These are phyloP conservation scores for Hormiphora californensis DNA, from an alignment of 37 sponge, comb jelly and placozoan species.

Conservation along the genomic window DNA sequence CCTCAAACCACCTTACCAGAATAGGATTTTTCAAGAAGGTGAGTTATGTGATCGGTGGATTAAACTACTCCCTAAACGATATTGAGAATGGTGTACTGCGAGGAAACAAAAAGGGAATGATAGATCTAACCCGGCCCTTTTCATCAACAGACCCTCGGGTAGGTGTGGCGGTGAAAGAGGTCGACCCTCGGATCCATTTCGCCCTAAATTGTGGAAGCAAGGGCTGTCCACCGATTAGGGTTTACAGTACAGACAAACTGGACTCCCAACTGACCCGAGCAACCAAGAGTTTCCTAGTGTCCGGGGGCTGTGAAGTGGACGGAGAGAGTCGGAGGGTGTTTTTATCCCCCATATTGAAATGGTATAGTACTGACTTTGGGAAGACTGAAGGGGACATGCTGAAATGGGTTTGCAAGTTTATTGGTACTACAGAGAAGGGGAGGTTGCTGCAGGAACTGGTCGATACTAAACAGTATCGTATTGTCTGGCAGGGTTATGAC, in stretches of 20 bases:
- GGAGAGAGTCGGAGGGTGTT: slow-evolving; percentile 58
- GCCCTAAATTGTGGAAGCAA: slow-evolving; percentile 96
- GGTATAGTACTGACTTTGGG: slow-evolving; percentile 96
- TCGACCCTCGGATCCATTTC: slow-evolving; percentile 88
- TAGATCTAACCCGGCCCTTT: slow-evolving; percentile 72
- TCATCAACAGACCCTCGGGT: slow-evolving; percentile 69
- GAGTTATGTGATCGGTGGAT: slow-evolving; percentile 85
- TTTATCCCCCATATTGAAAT: slow-evolving; percentile 76
- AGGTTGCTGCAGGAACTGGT: slow-evolving; percentile 25
- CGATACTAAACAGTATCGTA: slow-evolving; percentile 41
- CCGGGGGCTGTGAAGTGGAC: not conserved
- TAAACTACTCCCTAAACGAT: slow-evolving; percentile 83
- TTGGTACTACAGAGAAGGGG: not conserved
- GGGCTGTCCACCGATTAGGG: slow-evolving; percentile 92
- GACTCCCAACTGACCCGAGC: slow-evolving; percentile 18
- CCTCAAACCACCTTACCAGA: slow-evolving; percentile 68
- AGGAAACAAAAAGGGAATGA: slow-evolving; percentile 78
- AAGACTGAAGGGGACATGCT: slow-evolving; percentile 15
- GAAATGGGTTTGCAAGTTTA: slow-evolving; percentile 22
- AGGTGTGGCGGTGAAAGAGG: slow-evolving; percentile 61
- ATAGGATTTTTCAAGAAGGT: slow-evolving; percentile 69
- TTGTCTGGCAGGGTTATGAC: slow-evolving; percentile 26
- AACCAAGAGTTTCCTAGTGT: not conserved
- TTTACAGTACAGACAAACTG: slow-evolving; percentile 68
- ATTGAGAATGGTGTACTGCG: slow-evolving; percentile 93